phyloP scores from a whole-genome alignment of 2,113 vertebrate species.

The Sisor rabdophorus region DNA sequence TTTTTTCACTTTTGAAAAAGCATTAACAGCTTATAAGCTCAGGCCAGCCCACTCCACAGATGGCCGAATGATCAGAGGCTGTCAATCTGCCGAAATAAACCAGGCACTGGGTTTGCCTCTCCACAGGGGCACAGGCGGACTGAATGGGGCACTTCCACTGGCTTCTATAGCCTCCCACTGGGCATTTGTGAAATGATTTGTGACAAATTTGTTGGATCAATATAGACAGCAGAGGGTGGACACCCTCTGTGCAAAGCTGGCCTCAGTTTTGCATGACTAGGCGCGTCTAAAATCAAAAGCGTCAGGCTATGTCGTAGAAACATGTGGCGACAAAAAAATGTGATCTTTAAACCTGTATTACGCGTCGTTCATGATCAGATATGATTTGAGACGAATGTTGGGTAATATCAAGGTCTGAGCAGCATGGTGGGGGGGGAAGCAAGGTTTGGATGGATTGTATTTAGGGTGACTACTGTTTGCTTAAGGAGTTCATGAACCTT shows the following conservation, averaged over 20 bases:
- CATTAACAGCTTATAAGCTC: conserved; percentile 63
- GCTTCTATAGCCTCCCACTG: conserved; percentile 83
- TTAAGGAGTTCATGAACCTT: conserved; percentile 39
- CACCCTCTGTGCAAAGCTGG: conserved; percentile 60
- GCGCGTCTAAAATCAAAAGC: conserved; percentile 14
- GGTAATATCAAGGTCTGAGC: neutral
- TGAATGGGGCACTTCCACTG: conserved; percentile 84
- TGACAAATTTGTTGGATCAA: conserved; percentile 99
- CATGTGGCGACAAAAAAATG: conserved; percentile 29
- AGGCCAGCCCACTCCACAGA: conserved; percentile 82
- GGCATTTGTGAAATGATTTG: conserved; percentile 99
- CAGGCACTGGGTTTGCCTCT: conserved; percentile 64
- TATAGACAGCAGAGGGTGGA: conserved; percentile 77
- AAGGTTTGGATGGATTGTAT: conserved; percentile 30
- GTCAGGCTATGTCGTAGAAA: neutral
- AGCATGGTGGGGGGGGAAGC: neutral
- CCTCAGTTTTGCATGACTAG: conserved; percentile 28
- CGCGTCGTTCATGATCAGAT: neutral
- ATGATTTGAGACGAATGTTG: neutral
- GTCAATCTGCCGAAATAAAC: conserved; percentile 81
- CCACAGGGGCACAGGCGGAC: conserved; percentile 63
- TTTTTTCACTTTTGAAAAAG: conserved; percentile 52
- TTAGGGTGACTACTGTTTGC: conserved; percentile 34
- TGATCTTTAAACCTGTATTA: conserved; percentile 21
- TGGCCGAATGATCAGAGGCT: conserved; percentile 71